Evolutionary conservation across 2,797 vertebrate genomes (phyloP).

Genomic region (Hydrocynus forskahlii): DNA sequence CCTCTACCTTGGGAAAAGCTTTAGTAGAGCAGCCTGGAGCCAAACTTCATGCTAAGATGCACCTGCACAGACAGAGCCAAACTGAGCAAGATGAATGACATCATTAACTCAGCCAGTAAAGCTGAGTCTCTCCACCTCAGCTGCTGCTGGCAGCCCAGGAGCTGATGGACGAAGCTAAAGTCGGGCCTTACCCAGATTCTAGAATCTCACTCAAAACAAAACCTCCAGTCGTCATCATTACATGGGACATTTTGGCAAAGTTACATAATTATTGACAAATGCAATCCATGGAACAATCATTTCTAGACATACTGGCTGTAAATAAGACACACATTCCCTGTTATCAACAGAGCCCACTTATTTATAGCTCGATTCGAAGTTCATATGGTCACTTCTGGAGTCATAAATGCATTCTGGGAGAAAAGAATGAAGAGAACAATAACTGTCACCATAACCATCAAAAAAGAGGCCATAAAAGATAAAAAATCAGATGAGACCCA

Average conservation of each 20-base stretch:
- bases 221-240: not conserved
- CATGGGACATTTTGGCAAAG: not conserved
- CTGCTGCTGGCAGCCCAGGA: slow-evolving; percentile 38
- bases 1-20: slow-evolving; percentile 37
- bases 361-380: not conserved
- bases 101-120: slow-evolving; percentile 57
- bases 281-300: not conserved
- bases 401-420: not conserved
- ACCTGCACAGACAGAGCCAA: slow-evolving; percentile 53
- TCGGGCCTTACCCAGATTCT: slow-evolving; percentile 18
- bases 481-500: not conserved
- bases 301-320: not conserved
- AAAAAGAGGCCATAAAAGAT: not conserved
- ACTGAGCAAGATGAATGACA: slow-evolving; percentile 59
- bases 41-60: slow-evolving; percentile 49
- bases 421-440: not conserved
- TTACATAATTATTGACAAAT: not conserved
- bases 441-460: not conserved
- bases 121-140: slow-evolving; percentile 37
- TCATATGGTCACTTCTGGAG: too few relatives aligned
- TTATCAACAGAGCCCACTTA: not conserved
- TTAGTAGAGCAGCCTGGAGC: slow-evolving; percentile 41
- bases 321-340: not conserved
- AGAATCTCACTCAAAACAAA: not conserved
- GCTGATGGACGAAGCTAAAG: slow-evolving; percentile 53